Evolutionary conservation across 2,797 vertebrate species (phyloP).

Genomic region (Gobio occitaniae): DNA sequence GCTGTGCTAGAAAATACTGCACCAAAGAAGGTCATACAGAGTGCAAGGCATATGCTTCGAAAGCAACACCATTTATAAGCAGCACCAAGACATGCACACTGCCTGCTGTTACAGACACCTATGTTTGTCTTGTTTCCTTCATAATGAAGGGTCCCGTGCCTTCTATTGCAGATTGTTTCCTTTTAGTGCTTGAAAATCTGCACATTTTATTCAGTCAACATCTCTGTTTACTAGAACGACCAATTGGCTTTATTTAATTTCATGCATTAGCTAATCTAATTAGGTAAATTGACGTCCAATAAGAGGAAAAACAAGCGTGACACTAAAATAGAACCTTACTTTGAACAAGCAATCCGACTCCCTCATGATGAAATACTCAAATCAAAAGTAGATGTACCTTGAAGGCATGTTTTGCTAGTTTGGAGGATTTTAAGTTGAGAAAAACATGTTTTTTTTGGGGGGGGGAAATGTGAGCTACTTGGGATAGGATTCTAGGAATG

Average conservation of each 20-base stretch:
- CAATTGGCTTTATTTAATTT: slow-evolving; percentile 9
- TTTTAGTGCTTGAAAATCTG: neutral
- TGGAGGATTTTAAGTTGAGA: slow-evolving; percentile 15
- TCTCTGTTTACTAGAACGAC: neutral
- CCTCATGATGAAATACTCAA: neutral
- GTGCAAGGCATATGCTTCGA: neutral
- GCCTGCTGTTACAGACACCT: neutral
- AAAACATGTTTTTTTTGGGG: slow-evolving; percentile 6
- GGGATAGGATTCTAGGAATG: slow-evolving; percentile 39
- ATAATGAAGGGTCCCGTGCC: neutral
- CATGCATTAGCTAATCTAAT: slow-evolving; percentile 38
- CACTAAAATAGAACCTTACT: neutral
- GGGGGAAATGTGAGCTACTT: neutral
- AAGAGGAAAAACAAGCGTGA: neutral
- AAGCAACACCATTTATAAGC: neutral
- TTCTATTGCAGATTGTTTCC: neutral
- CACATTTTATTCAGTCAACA: slow-evolving; percentile 1
- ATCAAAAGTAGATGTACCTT: neutral
- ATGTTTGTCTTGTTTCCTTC: neutral
- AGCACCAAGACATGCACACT: neutral
- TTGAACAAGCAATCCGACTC: neutral
- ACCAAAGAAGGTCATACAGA: neutral
- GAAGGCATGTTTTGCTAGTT: slow-evolving; percentile 10
- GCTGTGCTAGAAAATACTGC: slow-evolving; percentile 17
- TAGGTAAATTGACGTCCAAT: neutral